A percentile compares a stretch with the other conserved stretches of the same genome.
Evolutionary conservation across 92 coral and sea anemone genomes (phyloP).

Genomic region (Actinernus sp.): DNA sequence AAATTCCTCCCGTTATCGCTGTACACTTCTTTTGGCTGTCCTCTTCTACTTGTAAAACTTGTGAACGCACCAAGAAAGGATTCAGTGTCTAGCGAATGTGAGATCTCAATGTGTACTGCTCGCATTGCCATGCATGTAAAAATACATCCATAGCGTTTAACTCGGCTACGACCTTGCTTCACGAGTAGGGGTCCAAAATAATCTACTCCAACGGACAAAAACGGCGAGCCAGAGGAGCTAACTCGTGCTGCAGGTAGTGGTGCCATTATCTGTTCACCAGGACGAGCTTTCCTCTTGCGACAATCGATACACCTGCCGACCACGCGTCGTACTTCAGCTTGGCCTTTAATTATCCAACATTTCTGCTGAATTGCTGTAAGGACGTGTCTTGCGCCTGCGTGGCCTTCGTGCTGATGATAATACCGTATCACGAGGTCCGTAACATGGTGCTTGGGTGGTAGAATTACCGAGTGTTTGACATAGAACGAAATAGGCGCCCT

Average conservation of each 20-base stretch:
- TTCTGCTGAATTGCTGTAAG: constrained; percentile 17
- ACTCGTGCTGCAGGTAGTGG: constrained; percentile 3
- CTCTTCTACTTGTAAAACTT: constrained; percentile 11
- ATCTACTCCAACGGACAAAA: constrained; percentile 2
- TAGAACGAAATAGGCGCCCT: too few relatives aligned
- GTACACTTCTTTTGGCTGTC: constrained; percentile 1
- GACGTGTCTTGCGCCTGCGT: constrained; percentile 44
- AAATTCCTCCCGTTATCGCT: too few relatives aligned
- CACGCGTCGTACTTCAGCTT: constrained; percentile 30
- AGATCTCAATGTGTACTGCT: constrained; percentile 21
- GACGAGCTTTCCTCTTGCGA: constrained; percentile 14
- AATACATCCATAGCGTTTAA: constrained; percentile 12
- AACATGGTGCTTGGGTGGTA: constrained; percentile 47
- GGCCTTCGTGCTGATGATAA: constrained; percentile 22
- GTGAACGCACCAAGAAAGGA: constrained; percentile 10
- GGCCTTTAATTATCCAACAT: constrained; percentile 27
- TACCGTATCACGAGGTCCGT: constrained; percentile 15
- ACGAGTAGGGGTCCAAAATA: constrained; percentile 11
- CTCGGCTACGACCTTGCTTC: constrained; percentile 2
- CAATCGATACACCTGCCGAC: constrained; percentile 10
- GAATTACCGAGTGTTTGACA: too few relatives aligned
- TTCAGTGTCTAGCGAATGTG: constrained; percentile 21
- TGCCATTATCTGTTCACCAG: constrained; percentile 13
- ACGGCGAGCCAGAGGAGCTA: constrained; percentile 4
- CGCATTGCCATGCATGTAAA: constrained; percentile 12